Evolutionary conservation across 2,888 invertebrate species (phyloP).

Genomic region (Bembecia ichneumoniformis): DNA sequence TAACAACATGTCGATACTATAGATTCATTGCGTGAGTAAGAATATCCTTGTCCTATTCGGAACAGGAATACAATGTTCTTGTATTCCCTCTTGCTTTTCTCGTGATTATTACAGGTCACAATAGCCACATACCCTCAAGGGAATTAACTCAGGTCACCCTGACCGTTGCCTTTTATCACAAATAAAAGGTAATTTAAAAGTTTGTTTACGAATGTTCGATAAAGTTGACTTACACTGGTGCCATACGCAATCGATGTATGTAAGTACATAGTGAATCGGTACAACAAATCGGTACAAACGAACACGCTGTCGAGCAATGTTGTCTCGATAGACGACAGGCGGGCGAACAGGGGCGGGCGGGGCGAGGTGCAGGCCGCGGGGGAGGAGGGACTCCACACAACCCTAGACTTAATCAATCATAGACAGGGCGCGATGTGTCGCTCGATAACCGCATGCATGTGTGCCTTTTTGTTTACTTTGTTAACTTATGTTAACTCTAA

Average conservation of each 20-base stretch:
- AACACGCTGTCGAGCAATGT: conserved; percentile 43
- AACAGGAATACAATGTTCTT: too few species aligned
- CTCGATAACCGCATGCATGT: conserved; percentile 24
- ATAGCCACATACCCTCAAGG: too few species aligned
- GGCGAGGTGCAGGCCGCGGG: conserved; percentile 8
- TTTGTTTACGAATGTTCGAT: too few species aligned
- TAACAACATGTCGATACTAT: too few species aligned
- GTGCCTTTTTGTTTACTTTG: conserved; percentile 11
- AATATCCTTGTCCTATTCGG: too few species aligned
- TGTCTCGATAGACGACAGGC: conserved; percentile 36
- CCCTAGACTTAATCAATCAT: conserved; percentile 45
- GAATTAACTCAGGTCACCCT: too few species aligned
- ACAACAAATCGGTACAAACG: conserved; percentile 52
- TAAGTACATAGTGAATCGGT: conserved; percentile 23
- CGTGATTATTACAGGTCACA: too few species aligned
- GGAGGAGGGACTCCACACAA: conserved; percentile 8
- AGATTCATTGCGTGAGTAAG: too few species aligned
- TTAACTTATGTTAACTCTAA: neutral
- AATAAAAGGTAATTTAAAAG: too few species aligned
- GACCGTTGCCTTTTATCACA: too few species aligned
- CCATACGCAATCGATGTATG: neutral
- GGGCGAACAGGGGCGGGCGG: conserved; percentile 4
- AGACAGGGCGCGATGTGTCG: conserved; percentile 28
- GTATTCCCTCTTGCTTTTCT: too few species aligned
- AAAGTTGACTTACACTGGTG: neutral